Percentiles rank a stretch among this genome's conserved stretches.
These are phyloP conservation scores for Mythimna lalbum DNA, from an alignment of 2,888 invertebrate species.

Conservation along the genomic window DNA sequence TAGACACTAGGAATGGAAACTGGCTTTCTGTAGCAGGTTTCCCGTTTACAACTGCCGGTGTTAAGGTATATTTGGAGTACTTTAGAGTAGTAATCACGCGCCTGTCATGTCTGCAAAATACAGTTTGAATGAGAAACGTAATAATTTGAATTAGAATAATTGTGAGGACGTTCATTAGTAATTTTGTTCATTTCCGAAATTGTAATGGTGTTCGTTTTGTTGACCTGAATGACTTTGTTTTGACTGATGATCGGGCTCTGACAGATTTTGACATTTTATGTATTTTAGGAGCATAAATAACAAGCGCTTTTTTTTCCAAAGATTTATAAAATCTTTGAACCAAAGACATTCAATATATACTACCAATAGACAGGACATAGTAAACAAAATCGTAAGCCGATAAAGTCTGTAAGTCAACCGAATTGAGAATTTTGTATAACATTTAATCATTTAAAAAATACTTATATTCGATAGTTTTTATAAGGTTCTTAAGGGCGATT, in stretches of 20 bases:
- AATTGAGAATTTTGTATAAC: too few relatives aligned
- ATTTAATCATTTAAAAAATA: too few relatives aligned
- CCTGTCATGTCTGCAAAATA: slow-evolving; percentile 64
- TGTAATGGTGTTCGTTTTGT: slow-evolving; percentile 18
- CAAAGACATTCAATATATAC: too few relatives aligned
- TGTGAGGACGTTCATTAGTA: slow-evolving; percentile 67
- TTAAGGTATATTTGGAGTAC: slow-evolving; percentile 70
- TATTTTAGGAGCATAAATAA: not conserved
- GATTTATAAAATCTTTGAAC: too few relatives aligned
- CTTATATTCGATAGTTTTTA: too few relatives aligned
- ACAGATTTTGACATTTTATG: slow-evolving; percentile 13
- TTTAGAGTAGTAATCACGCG: slow-evolving; percentile 78
- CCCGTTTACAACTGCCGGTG: slow-evolving; percentile 76
- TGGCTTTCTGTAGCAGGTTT: slow-evolving; percentile 66
- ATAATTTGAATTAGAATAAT: slow-evolving; percentile 56
- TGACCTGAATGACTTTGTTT: not conserved
- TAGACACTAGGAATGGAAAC: slow-evolving; percentile 79
- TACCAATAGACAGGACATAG: too few relatives aligned
- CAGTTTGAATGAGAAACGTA: slow-evolving; percentile 52
- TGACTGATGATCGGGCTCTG: not conserved
- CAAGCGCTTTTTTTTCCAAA: not conserved
- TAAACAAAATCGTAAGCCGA: too few relatives aligned
- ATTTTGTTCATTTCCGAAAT: slow-evolving; percentile 57
- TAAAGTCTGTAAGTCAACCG: too few relatives aligned
- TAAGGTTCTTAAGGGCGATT: too few relatives aligned